Percentiles rank a stretch among this genome's conserved stretches.
Evolutionary conservation across 2,888 invertebrate genomes (phyloP).

Genomic region (Euclidia mi): DNA sequence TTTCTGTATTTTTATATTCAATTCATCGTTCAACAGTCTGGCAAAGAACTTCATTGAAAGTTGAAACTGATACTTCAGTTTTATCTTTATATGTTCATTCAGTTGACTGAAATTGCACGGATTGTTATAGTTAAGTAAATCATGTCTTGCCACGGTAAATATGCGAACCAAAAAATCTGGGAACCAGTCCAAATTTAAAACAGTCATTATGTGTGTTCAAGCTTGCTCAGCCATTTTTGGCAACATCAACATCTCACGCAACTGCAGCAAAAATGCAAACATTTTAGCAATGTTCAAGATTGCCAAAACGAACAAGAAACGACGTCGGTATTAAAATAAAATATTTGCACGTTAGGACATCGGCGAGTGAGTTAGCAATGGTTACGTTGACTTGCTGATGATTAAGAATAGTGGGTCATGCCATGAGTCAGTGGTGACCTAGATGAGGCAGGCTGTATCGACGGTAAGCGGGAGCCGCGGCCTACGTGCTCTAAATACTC

Average conservation of each 20-base stretch:
- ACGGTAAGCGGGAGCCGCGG: constrained; percentile 72
- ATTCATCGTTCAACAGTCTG: constrained; percentile 12
- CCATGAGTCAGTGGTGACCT: constrained; percentile 85
- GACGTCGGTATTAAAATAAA: constrained; percentile 26
- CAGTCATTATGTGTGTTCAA: neutral
- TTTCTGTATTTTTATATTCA: constrained; percentile 30
- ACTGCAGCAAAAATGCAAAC: constrained; percentile 2
- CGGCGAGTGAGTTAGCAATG: constrained; percentile 52
- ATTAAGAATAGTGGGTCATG: constrained; percentile 78
- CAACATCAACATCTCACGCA: constrained; percentile 3
- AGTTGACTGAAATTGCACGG: no score
- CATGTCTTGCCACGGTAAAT: no score
- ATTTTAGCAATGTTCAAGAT: constrained; percentile 4
- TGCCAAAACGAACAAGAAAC: constrained; percentile 14
- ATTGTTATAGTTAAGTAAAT: neutral
- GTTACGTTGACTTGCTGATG: constrained; percentile 67
- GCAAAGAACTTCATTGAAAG: constrained; percentile 10
- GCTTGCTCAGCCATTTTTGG: constrained; percentile 2
- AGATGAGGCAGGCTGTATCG: constrained; percentile 83
- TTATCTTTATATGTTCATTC: neutral
- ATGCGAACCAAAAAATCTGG: neutral
- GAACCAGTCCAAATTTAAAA: constrained; percentile 1
- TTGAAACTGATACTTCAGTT: neutral
- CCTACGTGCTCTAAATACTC: constrained; percentile 86
- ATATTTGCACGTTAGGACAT: constrained; percentile 54